Conservation (phyloP, 2,113 vertebrate genomes). For the Xiphias gladius region DNA sequence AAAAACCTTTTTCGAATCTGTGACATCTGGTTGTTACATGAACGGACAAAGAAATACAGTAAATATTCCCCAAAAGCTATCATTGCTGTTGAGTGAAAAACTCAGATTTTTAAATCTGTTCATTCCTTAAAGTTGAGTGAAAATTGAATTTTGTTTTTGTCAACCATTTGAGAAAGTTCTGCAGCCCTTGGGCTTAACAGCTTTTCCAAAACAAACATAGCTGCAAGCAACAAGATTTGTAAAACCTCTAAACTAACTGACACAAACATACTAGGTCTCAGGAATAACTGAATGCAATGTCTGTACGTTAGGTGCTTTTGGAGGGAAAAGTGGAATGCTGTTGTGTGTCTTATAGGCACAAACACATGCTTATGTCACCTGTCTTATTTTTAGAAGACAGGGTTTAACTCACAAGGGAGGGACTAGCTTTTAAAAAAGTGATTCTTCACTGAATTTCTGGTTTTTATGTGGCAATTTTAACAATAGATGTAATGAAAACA, state of each 20-base stretch:
- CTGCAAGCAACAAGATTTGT: constrained; percentile 5
- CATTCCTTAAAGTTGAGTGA: neutral
- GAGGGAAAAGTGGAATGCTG: neutral
- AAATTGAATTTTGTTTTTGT: neutral
- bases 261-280: neutral
- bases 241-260: constrained; percentile 15
- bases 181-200: neutral
- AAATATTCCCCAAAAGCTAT: neutral
- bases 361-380: no score
- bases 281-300: neutral
- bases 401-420: no score
- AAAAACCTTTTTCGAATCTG: neutral
- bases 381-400: no score
- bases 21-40: neutral
- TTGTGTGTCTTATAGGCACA: neutral
- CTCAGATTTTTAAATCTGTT: neutral
- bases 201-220: neutral
- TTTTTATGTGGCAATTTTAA: neutral
- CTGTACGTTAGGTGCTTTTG: neutral
- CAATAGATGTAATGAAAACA: neutral
- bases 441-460: neutral
- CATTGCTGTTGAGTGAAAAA: neutral
- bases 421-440: no score
- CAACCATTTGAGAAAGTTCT: neutral
- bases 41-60: neutral